Evolutionary conservation across 1,140 invertebrate species (phyloP).

Genomic region (Achroia grisella): DNA sequence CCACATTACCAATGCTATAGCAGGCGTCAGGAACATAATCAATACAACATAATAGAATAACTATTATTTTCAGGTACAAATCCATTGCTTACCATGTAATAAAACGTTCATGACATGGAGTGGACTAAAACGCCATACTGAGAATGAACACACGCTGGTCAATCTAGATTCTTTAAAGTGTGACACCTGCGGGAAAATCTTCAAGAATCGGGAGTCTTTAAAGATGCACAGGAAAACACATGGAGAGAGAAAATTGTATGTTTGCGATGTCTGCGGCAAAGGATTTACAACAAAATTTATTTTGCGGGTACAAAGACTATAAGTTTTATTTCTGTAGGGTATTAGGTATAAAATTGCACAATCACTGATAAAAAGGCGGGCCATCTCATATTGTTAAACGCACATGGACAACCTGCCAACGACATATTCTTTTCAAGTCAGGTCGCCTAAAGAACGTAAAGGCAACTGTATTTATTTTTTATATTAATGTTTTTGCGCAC

Average conservation of each 20-base stretch:
- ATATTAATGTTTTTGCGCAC: not conserved
- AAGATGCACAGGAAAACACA: conserved; percentile 46
- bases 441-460: no score
- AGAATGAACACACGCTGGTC: conserved; percentile 35
- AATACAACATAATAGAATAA: not conserved
- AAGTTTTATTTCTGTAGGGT: not conserved
- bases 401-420: no score
- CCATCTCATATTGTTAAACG: no score
- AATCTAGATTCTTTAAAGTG: conserved; percentile 43
- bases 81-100: conserved; percentile 43
- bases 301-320: conserved; percentile 32
- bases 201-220: conserved; percentile 40
- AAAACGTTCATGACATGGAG: conserved; percentile 53
- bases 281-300: conserved; percentile 32
- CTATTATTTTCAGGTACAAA: conserved; percentile 27
- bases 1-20: no score
- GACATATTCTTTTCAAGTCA: no score
- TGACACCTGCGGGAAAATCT: conserved; percentile 47
- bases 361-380: no score
- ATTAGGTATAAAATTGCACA: not conserved
- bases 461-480: no score
- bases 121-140: conserved; percentile 43
- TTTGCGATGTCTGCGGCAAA: conserved; percentile 64
- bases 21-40: no score
- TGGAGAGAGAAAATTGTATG: conserved; percentile 27